These are phyloP conservation scores for Drosophila sordidula DNA, from an alignment of 2,888 invertebrate genomes.

Conservation along the genomic window DNA sequence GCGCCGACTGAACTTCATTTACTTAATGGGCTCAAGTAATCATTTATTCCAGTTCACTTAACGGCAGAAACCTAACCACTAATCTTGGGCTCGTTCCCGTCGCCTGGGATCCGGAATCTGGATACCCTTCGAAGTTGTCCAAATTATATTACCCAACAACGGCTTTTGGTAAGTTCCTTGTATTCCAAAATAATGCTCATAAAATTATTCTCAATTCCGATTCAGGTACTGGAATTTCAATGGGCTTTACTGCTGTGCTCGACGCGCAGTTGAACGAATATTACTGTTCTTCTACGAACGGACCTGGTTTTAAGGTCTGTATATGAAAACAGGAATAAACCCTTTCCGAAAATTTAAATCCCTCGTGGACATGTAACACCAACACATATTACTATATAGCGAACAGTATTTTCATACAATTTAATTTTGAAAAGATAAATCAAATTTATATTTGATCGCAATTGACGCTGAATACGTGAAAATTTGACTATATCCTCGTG, in stretches of 20 bases:
- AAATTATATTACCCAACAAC: conserved; percentile 86
- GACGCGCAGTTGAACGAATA: conserved; percentile 90
- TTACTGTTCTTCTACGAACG: conserved; percentile 91
- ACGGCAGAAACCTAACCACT: conserved; percentile 32
- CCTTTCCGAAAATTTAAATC: too few relatives aligned
- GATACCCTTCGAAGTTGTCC: conserved; percentile 87
- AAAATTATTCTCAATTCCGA: neutral
- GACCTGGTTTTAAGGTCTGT: conserved; percentile 85
- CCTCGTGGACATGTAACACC: too few relatives aligned
- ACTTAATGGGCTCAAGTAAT: neutral
- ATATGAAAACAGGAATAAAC: neutral
- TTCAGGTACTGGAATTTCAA: conserved; percentile 88
- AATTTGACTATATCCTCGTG: too few relatives aligned
- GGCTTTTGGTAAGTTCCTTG: conserved; percentile 84
- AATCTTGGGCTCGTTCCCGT: conserved; percentile 75
- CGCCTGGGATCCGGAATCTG: conserved; percentile 91
- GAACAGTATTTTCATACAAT: too few relatives aligned
- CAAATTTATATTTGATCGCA: too few relatives aligned
- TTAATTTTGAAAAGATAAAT: too few relatives aligned
- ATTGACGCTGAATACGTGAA: too few relatives aligned
- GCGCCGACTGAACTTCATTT: fast-evolving
- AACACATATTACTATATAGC: too few relatives aligned
- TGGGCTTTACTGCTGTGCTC: conserved; percentile 89
- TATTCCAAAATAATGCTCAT: neutral
- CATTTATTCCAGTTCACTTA: neutral